Percentiles rank a stretch among this genome's conserved stretches.
phyloP scores from a whole-genome alignment of 2,888 invertebrate species.

The Macaria liturata region DNA sequence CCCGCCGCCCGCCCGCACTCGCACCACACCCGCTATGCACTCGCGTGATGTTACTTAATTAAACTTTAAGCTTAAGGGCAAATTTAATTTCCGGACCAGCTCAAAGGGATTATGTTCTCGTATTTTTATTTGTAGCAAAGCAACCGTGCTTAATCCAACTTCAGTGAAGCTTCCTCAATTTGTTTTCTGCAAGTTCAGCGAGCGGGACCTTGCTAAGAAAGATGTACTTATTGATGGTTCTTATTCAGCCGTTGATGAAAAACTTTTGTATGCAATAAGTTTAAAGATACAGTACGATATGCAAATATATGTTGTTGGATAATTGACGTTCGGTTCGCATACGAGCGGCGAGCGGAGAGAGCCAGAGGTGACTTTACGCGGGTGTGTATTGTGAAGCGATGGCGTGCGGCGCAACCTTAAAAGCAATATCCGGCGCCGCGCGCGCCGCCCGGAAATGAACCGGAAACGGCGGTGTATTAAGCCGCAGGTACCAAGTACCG shows the following conservation, averaged over 20 bases:
- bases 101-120: conserved; percentile 59
- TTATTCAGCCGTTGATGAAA: too few relatives aligned
- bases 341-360: conserved; percentile 37
- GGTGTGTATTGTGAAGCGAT: conserved; percentile 48
- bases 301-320: conserved; percentile 17
- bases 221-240: too few relatives aligned
- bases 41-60: conserved; percentile 74
- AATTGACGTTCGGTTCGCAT: background rate
- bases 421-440: conserved; percentile 84
- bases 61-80: conserved; percentile 74
- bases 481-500: conserved; percentile 72
- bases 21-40: conserved; percentile 43
- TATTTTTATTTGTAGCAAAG: conserved; percentile 56
- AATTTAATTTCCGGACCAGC: conserved; percentile 74
- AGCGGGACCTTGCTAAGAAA: background rate
- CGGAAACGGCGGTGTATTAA: conserved; percentile 84
- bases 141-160: conserved; percentile 41
- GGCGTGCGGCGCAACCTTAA: conserved; percentile 81
- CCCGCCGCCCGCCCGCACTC: conserved; percentile 28
- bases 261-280: too few relatives aligned
- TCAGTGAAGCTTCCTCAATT: conserved; percentile 40
- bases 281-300: background rate
- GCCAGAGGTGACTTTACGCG: conserved; percentile 33
- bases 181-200: conserved; percentile 30
- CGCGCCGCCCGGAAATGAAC: conserved; percentile 83